phyloP scores from a whole-genome alignment of 1,140 invertebrate species.

The Drosophila repleta region DNA sequence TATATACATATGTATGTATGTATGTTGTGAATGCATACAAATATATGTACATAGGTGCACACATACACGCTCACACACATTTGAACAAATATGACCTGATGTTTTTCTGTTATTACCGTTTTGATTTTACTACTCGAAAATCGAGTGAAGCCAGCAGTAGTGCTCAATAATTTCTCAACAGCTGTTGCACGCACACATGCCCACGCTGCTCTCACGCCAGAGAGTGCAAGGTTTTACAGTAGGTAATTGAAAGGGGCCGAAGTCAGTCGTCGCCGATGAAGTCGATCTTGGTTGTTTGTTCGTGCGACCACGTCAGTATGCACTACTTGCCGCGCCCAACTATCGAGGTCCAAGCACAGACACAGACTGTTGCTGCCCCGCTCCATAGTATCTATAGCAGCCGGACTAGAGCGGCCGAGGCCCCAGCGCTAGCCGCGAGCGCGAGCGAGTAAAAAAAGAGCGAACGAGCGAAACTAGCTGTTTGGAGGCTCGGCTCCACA shows the following conservation, averaged over 20 bases:
- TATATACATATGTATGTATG: background rate
- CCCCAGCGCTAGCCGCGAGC: conserved; percentile 27
- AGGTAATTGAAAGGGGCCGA: conserved; percentile 8
- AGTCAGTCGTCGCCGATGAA: conserved; percentile 11
- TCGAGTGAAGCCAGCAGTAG: conserved; percentile 37
- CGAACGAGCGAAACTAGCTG: conserved; percentile 28
- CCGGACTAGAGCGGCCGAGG: conserved; percentile 31
- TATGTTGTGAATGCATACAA: background rate
- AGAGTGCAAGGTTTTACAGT: background rate
- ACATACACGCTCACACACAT: conserved; percentile 3
- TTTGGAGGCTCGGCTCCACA: conserved; percentile 44
- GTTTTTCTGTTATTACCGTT: conserved; percentile 54
- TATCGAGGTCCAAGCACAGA: conserved; percentile 64
- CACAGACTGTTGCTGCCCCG: conserved; percentile 51
- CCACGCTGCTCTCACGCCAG: conserved; percentile 6
- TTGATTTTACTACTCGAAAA: conserved; percentile 41
- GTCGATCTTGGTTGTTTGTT: conserved; percentile 46
- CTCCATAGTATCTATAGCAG: conserved; percentile 45
- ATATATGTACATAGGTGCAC: background rate
- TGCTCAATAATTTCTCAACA: conserved; percentile 39
- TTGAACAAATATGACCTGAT: conserved; percentile 23
- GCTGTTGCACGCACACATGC: conserved; percentile 36
- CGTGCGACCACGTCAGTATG: conserved; percentile 15
- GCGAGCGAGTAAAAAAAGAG: conserved; percentile 11
- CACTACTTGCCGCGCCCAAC: conserved; percentile 47